Evolutionary conservation across 2,113 vertebrate genomes (phyloP).

Genomic region (Laticauda colubrina): DNA sequence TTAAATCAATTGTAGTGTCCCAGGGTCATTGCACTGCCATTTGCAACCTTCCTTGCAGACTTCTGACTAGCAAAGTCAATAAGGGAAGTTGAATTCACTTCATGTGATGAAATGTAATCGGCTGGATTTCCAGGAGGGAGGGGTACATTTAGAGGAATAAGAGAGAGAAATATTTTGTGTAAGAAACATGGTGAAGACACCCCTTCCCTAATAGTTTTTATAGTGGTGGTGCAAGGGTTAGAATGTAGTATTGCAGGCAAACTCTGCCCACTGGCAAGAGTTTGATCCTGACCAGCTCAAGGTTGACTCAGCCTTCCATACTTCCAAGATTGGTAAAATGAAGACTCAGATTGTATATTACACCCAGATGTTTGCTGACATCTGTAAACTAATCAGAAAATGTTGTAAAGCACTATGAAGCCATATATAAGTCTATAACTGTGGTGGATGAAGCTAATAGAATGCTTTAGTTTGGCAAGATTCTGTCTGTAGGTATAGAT

Average conservation of each 20-base stretch:
- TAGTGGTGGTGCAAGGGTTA: neutral
- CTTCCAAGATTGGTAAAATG: neutral
- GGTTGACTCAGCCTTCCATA: neutral
- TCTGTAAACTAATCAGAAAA: neutral
- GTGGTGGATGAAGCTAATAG: neutral
- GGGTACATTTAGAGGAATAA: neutral
- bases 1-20: too few species aligned
- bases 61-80: neutral
- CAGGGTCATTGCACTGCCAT: too few species aligned
- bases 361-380: neutral
- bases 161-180: neutral
- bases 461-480: neutral
- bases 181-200: neutral
- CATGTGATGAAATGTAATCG: neutral
- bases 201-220: neutral
- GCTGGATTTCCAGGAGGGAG: neutral
- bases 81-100: neutral
- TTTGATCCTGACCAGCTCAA: neutral
- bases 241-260: neutral
- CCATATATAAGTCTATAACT: neutral
- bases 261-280: neutral
- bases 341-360: neutral
- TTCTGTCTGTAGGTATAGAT: neutral
- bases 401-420: neutral
- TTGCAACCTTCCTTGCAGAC: neutral